These are phyloP conservation scores for Holothuria leucospilota DNA, from an alignment of 53 echinoderm and acorn worm species.

Conservation along the genomic window DNA sequence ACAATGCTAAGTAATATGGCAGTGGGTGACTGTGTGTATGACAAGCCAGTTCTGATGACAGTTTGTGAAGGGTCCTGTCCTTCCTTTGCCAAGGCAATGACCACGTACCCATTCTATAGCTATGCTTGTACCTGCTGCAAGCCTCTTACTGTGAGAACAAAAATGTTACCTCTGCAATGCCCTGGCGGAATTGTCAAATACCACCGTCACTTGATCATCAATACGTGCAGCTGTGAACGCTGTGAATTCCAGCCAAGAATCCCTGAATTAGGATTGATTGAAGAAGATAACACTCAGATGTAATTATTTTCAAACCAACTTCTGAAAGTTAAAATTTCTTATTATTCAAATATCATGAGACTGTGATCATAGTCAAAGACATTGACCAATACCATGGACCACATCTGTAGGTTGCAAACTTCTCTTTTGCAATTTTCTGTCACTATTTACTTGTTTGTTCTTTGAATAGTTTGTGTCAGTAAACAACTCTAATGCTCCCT, in stretches of 20 bases:
- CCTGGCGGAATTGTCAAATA: neutral
- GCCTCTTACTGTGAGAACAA: slow-evolving; percentile 1
- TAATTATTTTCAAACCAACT: too few species aligned
- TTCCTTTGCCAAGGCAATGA: slow-evolving; percentile 7
- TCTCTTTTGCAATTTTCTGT: too few species aligned
- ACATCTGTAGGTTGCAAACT: too few species aligned
- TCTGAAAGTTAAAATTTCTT: too few species aligned
- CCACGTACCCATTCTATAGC: slow-evolving; percentile 13
- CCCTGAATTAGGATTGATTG: slow-evolving; percentile 17
- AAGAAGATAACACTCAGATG: neutral
- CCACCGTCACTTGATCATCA: neutral
- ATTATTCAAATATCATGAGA: too few species aligned
- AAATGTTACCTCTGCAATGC: slow-evolving; percentile 8
- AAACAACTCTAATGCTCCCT: too few species aligned
- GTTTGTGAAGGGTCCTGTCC: slow-evolving; percentile 38
- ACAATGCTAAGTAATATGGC: neutral
- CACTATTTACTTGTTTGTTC: too few species aligned
- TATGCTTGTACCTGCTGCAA: slow-evolving; percentile 29
- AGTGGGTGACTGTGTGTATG: slow-evolving; percentile 13
- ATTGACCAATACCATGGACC: too few species aligned
- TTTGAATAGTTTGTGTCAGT: too few species aligned
- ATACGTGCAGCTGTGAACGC: slow-evolving; percentile 8
- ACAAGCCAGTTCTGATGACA: slow-evolving; percentile 30
- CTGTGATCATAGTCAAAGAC: too few species aligned
- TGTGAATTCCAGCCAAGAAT: slow-evolving; percentile 36